Base-by-base conservation (phyloP, 2,888 invertebrate genomes). In the Furcula furcula region DNA sequence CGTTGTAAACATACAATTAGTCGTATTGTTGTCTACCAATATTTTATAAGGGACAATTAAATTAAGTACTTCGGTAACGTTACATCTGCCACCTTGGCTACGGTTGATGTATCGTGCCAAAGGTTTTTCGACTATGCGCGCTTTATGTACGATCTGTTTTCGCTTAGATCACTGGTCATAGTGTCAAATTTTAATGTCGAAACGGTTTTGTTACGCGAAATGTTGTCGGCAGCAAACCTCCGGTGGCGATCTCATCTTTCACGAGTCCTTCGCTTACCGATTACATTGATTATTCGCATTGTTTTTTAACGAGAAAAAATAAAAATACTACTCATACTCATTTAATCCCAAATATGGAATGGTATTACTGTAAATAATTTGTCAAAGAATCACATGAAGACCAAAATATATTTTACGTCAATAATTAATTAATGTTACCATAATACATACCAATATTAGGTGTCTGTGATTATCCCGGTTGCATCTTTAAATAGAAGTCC, bases 141-240 rank as follows among this genome's bases (percentile, higher is more conserved):
- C 39, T 32, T 25, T 18, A 22, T 31, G 62, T 72, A 76, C 47
- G 54, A 57, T 28, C 46, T 48, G 37, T 63, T 72, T 76, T 74
- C 36, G 56, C 54, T 55, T 67, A 46, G 31, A 41, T 36, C 21
- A 64, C 55, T 56, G 57, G 55, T 55, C 57, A 45, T 60, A 81
- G 84, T 75, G 71, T 85, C 83, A 76, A 83, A 85, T 87, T 84
- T 82, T 81, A 72, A 75, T 81, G 76, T 73, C 56, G 63, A 64
- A 76, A 79, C 68, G 72, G 73, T 76, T 73, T 60, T 65, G 75
- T 75, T 78, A 74, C 72, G 68, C 77, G 72, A 72, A 72, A 65
- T 70, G 58, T 65, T 62, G 66, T 64, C 65, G 62, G 65, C 64
- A 60, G 56, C 60, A 58, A 57, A 55, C 62, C 65, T 77, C 69